Conservation (phyloP, 2,113 vertebrate species). For the Cranoglanis bouderius region DNA sequence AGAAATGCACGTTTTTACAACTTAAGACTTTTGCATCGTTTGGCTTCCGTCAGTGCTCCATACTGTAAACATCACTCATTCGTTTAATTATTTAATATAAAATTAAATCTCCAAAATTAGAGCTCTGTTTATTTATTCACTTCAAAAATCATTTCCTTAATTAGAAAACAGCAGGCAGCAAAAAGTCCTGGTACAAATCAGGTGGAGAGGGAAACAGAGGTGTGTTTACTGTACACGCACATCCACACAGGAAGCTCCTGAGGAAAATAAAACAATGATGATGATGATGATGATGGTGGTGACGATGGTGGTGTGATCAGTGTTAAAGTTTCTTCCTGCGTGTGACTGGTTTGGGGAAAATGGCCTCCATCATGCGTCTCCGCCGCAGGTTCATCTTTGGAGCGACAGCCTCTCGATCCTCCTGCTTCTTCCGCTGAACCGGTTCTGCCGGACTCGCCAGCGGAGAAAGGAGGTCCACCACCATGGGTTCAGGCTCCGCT, state of each 20-base stretch:
- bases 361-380: conserved; percentile 19
- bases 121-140: conserved; percentile 67
- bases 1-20: conserved; percentile 87
- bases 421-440: not conserved
- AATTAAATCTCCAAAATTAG: conserved; percentile 81
- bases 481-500: conserved; percentile 70
- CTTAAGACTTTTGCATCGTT: conserved; percentile 68
- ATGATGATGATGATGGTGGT: not conserved
- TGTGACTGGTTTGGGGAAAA: conserved; percentile 30
- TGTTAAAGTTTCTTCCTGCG: conserved; percentile 23
- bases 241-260: not conserved
- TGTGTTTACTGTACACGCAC: not conserved
- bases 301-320: not conserved
- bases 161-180: conserved; percentile 70
- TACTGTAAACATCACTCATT: conserved; percentile 75
- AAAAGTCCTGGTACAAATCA: conserved; percentile 33
- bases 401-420: not conserved
- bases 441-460: conserved; percentile 75
- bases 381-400: conserved; percentile 20
- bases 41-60: conserved; percentile 70
- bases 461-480: conserved; percentile 85
- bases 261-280: not conserved
- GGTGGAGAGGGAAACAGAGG: not conserved
- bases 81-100: conserved; percentile 68
- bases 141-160: conserved; percentile 68